Evolutionary conservation across 2,113 vertebrate species (phyloP).

Genomic region (Chlorodrepanis virens): DNA sequence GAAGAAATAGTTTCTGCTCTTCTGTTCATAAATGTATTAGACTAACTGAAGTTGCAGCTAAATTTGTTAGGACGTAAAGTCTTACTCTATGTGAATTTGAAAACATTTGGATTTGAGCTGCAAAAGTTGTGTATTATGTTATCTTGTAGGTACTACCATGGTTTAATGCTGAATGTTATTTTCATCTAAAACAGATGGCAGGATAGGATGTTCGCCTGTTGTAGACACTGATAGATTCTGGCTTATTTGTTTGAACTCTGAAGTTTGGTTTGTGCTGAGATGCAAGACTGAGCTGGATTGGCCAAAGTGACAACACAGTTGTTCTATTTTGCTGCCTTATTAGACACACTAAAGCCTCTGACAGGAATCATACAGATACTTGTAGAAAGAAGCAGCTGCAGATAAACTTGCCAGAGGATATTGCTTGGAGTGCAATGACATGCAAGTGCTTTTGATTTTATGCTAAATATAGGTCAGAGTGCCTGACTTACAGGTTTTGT

Average conservation of each 20-base stretch:
- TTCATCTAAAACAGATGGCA: not conserved
- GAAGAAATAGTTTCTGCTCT: not conserved
- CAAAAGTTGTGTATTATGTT: rapidly evolving
- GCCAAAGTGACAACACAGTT: not conserved
- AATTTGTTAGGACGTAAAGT: not conserved
- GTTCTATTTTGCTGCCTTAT: not conserved
- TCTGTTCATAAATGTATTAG: not conserved
- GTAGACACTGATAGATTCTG: not conserved
- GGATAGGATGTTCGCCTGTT: not conserved
- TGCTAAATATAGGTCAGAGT: not conserved
- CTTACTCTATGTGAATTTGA: not conserved
- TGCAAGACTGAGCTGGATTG: not conserved
- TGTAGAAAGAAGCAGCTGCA: conserved; percentile 7
- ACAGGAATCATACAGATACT: not conserved
- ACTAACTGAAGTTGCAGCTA: not conserved
- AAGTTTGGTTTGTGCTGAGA: not conserved
- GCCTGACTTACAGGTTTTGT: not conserved
- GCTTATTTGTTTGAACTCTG: not conserved
- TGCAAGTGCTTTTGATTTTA: not conserved
- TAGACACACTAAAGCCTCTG: not conserved
- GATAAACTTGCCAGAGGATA: not conserved
- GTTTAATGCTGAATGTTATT: not conserved
- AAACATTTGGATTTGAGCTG: not conserved
- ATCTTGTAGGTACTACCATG: rapidly evolving
- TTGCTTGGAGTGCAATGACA: not conserved